Evolutionary conservation across 1,140 invertebrate genomes (phyloP).

Genomic region (Ditylenchus dipsaci): DNA sequence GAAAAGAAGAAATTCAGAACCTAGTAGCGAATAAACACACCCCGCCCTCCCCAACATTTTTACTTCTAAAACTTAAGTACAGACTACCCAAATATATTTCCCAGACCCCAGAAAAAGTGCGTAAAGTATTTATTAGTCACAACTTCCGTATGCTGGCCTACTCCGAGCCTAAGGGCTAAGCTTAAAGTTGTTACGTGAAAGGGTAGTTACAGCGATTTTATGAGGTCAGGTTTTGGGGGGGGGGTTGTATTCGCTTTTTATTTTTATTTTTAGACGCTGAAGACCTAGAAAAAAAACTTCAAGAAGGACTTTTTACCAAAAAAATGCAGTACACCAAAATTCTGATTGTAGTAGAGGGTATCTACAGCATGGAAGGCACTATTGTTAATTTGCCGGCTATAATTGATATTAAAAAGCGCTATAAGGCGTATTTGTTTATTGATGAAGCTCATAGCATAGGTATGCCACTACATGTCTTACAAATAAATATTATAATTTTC

Average conservation of each 20-base stretch:
- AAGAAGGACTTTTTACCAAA: constrained; percentile 50
- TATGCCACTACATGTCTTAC: constrained; percentile 59
- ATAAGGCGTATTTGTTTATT: constrained; percentile 81
- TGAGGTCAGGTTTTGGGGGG: too few species aligned
- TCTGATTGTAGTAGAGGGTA: constrained; percentile 85
- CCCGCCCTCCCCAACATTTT: too few species aligned
- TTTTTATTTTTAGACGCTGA: neutral
- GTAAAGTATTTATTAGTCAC: too few species aligned
- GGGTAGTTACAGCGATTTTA: too few species aligned
- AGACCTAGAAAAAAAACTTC: neutral
- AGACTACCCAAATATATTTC: too few species aligned
- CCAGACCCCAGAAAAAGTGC: too few species aligned
- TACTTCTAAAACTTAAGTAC: too few species aligned
- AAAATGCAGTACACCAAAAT: constrained; percentile 79
- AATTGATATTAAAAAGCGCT: constrained; percentile 85
- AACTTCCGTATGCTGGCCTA: too few species aligned
- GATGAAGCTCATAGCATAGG: constrained; percentile 89
- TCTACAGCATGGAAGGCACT: constrained; percentile 93
- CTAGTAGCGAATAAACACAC: too few species aligned
- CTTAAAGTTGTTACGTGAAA: too few species aligned
- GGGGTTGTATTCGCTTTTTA: neutral
- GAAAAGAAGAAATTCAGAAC: too few species aligned
- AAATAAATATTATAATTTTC: constrained; percentile 3
- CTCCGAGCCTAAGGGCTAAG: too few species aligned
- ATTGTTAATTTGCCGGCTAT: constrained; percentile 77